Conservation (phyloP, 2,797 vertebrate species). For the Knipowitschia caucasica region DNA sequence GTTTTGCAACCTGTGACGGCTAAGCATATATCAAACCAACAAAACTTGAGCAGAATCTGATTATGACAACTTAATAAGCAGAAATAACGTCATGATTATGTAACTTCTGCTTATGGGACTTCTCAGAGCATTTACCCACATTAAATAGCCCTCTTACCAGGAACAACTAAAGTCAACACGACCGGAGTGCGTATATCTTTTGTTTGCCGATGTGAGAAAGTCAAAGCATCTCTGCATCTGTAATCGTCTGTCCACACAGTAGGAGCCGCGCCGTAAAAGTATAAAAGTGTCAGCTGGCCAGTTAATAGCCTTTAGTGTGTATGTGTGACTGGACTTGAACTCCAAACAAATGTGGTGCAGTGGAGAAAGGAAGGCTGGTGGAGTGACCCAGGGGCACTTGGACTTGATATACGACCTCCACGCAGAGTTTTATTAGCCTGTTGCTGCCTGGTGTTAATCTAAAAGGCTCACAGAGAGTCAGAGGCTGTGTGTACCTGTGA, state of each 20-base stretch:
- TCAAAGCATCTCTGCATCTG: conserved; percentile 15
- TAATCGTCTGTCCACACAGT: conserved; percentile 47
- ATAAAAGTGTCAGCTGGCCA: conserved; percentile 61
- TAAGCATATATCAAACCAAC: neutral
- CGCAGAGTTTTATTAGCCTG: conserved; percentile 61
- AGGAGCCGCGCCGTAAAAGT: conserved; percentile 57
- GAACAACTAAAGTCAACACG: conserved; percentile 6
- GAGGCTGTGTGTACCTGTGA: conserved; percentile 21
- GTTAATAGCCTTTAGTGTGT: conserved; percentile 47
- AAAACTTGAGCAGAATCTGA: neutral
- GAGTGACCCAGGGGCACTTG: conserved; percentile 22
- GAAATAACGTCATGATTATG: neutral
- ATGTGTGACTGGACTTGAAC: conserved; percentile 51
- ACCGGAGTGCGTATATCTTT: conserved; percentile 3
- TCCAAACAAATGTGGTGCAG: conserved; percentile 41
- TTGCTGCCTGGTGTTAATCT: conserved; percentile 46
- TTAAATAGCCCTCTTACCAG: neutral
- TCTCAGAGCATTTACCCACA: neutral
- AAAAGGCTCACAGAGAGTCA: conserved; percentile 22
- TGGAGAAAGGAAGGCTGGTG: neutral
- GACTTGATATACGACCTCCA: conserved; percentile 39
- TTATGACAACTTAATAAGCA: neutral
- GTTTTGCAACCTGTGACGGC: too few species aligned
- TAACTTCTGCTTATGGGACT: conserved; percentile 1
- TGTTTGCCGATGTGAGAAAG: conserved; percentile 22